phyloP scores from a whole-genome alignment of 2,888 invertebrate species.

The Oscheius sp. region DNA sequence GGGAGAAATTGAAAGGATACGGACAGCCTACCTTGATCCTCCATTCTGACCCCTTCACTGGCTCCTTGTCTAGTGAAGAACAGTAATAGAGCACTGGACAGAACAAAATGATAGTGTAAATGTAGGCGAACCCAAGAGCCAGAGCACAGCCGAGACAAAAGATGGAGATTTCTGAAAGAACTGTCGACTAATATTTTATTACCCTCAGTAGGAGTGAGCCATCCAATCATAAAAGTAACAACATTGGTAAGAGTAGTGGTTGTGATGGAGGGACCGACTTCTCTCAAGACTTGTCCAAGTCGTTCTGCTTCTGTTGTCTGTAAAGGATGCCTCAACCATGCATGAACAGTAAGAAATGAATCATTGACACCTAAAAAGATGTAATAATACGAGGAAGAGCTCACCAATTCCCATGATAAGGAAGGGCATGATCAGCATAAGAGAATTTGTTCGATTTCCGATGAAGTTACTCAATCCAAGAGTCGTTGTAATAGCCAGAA shows the following conservation, averaged over 20 bases:
- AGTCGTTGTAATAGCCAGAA: slow-evolving; percentile 63
- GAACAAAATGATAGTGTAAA: slow-evolving; percentile 65
- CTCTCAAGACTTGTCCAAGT: slow-evolving; percentile 40
- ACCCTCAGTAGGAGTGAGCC: slow-evolving; percentile 66
- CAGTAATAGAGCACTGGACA: slow-evolving; percentile 48
- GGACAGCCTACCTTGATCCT: slow-evolving; percentile 10
- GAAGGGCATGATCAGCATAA: slow-evolving; percentile 69
- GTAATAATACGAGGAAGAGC: background rate
- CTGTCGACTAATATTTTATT: no score
- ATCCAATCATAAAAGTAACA: slow-evolving; percentile 66
- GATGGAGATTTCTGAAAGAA: slow-evolving; percentile 65
- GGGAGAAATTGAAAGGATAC: background rate
- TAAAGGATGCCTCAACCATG: slow-evolving; percentile 51
- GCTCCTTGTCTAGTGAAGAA: slow-evolving; percentile 20
- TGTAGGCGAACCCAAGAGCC: slow-evolving; percentile 66
- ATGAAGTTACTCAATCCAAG: slow-evolving; percentile 60
- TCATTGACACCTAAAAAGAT: slow-evolving; percentile 62
- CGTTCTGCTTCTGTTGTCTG: slow-evolving; percentile 30
- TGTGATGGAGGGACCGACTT: slow-evolving; percentile 69
- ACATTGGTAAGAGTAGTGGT: slow-evolving; percentile 69
- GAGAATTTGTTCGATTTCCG: slow-evolving; percentile 62
- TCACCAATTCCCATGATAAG: slow-evolving; percentile 67
- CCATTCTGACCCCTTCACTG: background rate
- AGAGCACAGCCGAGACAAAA: slow-evolving; percentile 68
- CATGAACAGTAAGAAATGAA: slow-evolving; percentile 66